Evolutionary conservation across 2,888 invertebrate species (phyloP), one percentile per base, ranked within the genome.

Genomic region (Chalcis sispes): DNA sequence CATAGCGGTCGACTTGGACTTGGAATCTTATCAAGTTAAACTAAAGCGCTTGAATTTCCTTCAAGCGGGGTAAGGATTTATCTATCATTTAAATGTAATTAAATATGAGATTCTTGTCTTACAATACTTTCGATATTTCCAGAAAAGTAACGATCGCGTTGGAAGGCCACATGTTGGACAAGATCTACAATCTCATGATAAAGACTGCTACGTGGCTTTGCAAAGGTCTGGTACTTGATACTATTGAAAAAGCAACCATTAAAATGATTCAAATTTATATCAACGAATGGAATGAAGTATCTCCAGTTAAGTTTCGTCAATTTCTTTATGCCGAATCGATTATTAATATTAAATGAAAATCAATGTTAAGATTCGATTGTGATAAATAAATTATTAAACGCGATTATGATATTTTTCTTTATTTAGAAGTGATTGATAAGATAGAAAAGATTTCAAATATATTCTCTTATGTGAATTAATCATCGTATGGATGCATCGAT

Each of bases 41-140:
- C 40, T 85, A 0, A 56, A 77, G 7, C 74, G 70, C 8, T 52
- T 85, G 25, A 73, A 82, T 4, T 79, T 84, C 36, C 10, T 46
- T 0, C 50, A 67, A 2, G 50, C 83, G n/a, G 72, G 80, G 86
- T 86, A 81, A 69, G 48, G 27, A 7, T 62, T 40, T 50, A 50
- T 18, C 25, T 8, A 27, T 10, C 36, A 25, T 50, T 42, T 32
- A 42, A 18, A 40, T 61, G 15, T 13, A 2, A 32, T 59, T 23
- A 52, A 58, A 32, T 36, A n/a, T 52, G 27, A n/a, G 23, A 15
- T 52, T 36, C 29, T 48, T 46, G 13, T 32, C 25, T n/a, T 32
- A n/a, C n/a, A n/a, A n/a, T n/a, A n/a, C n/a, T n/a, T n/a, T n/a
- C n/a, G n/a, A n/a, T 61, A 1, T 32, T 58, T 36, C 8, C 46